Base-by-base conservation (phyloP, 2,888 invertebrate species). In the Aphelenchoides bicaudatus region DNA sequence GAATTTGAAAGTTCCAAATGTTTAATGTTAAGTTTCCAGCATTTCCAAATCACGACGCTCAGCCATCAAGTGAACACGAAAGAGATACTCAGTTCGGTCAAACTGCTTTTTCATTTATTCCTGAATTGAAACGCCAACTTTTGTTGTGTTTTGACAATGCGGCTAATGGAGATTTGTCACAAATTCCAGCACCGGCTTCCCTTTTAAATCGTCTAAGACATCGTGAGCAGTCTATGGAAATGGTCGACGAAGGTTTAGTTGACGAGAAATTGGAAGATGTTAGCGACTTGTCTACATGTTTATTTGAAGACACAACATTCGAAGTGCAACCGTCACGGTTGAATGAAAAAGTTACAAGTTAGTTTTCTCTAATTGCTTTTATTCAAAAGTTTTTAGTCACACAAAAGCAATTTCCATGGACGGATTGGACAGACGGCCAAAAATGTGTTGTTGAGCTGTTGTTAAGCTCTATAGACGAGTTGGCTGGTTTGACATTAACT, bases 401-500 rank as follows among this genome's bases (percentile, higher is more conserved):
- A 31, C 27, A 16, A 1, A 51, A 61, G 16, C 16, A 30, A 1
- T 46, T 58, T n/a, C 65, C 61, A 16, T 63, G 62, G 66, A 27
- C 39, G 3, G 29, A 56, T 39, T 85, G 85, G 72, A 84, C 89
- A 80, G 90, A 73, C 34, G 58, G 62, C 25, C 68, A 68, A 34
- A 80, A 65, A 74, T 90, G 87, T 50, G 88, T 91, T 57, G 83
- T 91, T 0, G 88, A 90, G 79, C 89, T 92, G 1, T 81, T 91
- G 89, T 90, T 89, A 76, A 85, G 91, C 43, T 82, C 92, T 8
- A 84, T 92, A 59, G 92, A 91, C 80, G 92, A 91, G 0, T 74
- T 84, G 61, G 81, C 81, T 27, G 81, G 82, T 60, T 78, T 83
- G 54, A 81, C 83, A 56, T 72, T 89, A 47, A 87, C 88, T 74